phyloP scores from a whole-genome alignment of 1,140 invertebrate species.

The Vollenhovia emeryi region DNA sequence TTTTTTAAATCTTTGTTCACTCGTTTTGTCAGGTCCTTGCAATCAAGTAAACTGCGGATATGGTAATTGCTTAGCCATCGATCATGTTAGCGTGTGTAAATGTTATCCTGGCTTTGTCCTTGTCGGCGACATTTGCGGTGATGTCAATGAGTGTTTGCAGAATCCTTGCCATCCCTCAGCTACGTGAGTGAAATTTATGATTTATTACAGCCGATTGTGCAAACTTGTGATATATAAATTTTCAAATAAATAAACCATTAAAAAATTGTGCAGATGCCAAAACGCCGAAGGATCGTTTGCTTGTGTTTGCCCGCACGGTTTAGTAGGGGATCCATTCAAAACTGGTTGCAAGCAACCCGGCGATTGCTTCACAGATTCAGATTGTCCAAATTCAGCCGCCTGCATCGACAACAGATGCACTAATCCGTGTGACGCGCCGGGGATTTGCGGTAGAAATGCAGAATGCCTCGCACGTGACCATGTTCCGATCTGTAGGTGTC shows the following conservation, averaged over 20 bases:
- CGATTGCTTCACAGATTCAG: constrained; percentile 92
- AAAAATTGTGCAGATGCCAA: constrained; percentile 86
- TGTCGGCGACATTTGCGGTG: constrained; percentile 89
- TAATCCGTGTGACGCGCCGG: constrained; percentile 90
- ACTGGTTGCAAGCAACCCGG: constrained; percentile 91
- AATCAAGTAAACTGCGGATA: constrained; percentile 90
- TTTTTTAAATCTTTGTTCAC: not conserved
- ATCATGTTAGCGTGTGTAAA: constrained; percentile 90
- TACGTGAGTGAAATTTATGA: constrained; percentile 81
- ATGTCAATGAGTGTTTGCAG: constrained; percentile 92
- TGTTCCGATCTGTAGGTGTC: constrained; percentile 90
- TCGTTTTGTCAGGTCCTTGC: constrained; percentile 89
- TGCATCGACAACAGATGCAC: constrained; percentile 92
- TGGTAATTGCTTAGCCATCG: constrained; percentile 89
- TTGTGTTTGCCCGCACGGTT: constrained; percentile 91
- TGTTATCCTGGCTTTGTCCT: constrained; percentile 91
- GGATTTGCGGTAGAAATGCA: constrained; percentile 91
- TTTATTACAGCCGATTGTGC: not conserved
- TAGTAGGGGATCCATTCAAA: constrained; percentile 91
- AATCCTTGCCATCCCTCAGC: constrained; percentile 93
- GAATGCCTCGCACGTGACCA: constrained; percentile 90
- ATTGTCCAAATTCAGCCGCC: constrained; percentile 92
- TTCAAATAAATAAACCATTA: constrained; percentile 1
- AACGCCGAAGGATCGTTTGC: constrained; percentile 91
- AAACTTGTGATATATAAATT: not conserved